Evolutionary conservation across 2,888 invertebrate species (phyloP).

Genomic region (Rapana venosa): DNA sequence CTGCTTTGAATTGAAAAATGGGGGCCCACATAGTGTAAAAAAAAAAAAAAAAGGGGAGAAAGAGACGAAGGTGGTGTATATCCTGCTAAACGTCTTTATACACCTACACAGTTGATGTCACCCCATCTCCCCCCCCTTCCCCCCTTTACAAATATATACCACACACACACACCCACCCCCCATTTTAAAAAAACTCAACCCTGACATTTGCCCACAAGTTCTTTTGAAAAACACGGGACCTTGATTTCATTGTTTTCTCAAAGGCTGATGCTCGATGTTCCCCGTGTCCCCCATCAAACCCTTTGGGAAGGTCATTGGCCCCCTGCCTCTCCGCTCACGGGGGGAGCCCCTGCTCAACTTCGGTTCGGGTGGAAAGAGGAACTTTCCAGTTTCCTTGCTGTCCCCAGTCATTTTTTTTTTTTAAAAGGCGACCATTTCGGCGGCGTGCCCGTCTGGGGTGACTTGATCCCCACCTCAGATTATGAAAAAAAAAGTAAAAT

Average conservation of each 20-base stretch:
- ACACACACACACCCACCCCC: background rate
- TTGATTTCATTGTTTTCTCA: slow-evolving; percentile 96
- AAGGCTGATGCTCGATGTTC: slow-evolving; percentile 92
- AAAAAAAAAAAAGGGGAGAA: too few relatives aligned
- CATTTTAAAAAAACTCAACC: background rate
- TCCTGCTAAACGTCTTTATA: too few relatives aligned
- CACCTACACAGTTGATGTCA: too few relatives aligned
- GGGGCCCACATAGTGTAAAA: too few relatives aligned
- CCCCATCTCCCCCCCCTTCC: too few relatives aligned
- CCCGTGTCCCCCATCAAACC: slow-evolving; percentile 94
- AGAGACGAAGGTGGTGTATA: too few relatives aligned
- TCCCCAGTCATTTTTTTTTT: slow-evolving; percentile 29
- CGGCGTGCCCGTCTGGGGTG: slow-evolving; percentile 45
- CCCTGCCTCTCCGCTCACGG: background rate
- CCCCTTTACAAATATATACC: background rate
- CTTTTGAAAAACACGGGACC: slow-evolving; percentile 76
- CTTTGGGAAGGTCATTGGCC: slow-evolving; percentile 38
- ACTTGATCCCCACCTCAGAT: background rate
- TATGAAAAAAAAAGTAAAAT: too few relatives aligned
- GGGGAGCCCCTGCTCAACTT: background rate
- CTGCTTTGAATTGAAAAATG: too few relatives aligned
- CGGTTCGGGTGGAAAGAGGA: background rate
- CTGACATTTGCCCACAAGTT: background rate
- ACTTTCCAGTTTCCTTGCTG: background rate
- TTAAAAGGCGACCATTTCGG: slow-evolving; percentile 46